A percentile compares a stretch with the other conserved stretches of the same genome.
Evolutionary conservation across 2,888 invertebrate genomes (phyloP).

Genomic region (Cataglyphis livida): DNA sequence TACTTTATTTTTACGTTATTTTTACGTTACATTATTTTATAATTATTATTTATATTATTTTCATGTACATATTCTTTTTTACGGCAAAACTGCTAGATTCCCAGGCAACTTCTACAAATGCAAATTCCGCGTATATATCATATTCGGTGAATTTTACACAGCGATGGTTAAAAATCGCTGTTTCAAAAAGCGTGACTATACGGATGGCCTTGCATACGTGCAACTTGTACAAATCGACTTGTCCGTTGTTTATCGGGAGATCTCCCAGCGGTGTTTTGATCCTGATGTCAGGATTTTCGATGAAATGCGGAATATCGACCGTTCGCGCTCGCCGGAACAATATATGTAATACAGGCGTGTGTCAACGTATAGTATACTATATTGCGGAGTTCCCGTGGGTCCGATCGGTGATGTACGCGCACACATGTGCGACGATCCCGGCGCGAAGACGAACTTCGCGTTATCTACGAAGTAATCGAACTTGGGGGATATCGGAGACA

Average conservation of each 20-base stretch:
- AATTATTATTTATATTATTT: neutral
- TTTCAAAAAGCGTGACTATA: neutral
- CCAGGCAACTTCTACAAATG: neutral
- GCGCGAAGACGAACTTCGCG: conserved; percentile 27
- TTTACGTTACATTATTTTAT: conserved; percentile 1
- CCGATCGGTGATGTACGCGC: conserved; percentile 24
- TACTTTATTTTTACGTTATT: neutral
- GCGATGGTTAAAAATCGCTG: neutral
- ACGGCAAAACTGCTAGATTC: neutral
- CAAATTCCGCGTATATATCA: neutral
- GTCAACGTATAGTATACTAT: conserved; percentile 23
- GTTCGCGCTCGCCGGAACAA: conserved; percentile 10
- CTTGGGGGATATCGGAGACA: conserved; percentile 58
- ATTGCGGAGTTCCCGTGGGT: conserved; percentile 43
- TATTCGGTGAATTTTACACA: neutral
- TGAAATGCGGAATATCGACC: conserved; percentile 18
- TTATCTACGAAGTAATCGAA: conserved; percentile 49
- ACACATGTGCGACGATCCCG: conserved; percentile 2
- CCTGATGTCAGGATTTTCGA: conserved; percentile 27
- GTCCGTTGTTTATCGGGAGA: conserved; percentile 38
- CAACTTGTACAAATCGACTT: conserved; percentile 20
- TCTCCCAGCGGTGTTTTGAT: conserved; percentile 45
- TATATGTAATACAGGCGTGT: conserved; percentile 33
- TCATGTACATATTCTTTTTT: conserved; percentile 3
- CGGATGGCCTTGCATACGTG: conserved; percentile 15